These are phyloP conservation scores for Eulithis prunata DNA, from an alignment of 2,888 invertebrate species.

Conservation along the genomic window DNA sequence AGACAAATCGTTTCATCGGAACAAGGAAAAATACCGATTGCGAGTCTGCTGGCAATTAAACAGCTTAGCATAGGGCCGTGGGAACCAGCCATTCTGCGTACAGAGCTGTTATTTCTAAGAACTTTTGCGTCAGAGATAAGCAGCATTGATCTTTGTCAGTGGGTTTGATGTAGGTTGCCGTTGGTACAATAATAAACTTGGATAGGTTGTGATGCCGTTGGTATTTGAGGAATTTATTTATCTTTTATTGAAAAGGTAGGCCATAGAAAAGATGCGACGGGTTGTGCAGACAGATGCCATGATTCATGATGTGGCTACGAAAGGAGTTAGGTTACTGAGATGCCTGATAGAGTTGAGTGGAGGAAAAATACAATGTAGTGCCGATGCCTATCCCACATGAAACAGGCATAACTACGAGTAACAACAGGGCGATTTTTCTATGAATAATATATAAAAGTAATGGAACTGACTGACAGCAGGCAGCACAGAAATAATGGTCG, in stretches of 20 bases:
- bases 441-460: too few relatives aligned
- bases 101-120: conserved; percentile 53
- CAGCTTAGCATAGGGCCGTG: conserved; percentile 55
- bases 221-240: too few relatives aligned
- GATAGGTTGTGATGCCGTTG: conserved; percentile 2
- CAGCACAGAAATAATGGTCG: too few relatives aligned
- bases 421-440: too few relatives aligned
- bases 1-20: conserved; percentile 15
- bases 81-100: conserved; percentile 59
- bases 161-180: conserved; percentile 4
- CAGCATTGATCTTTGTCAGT: conserved; percentile 29
- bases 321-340: neutral
- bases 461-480: too few relatives aligned
- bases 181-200: conserved; percentile 12
- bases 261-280: too few relatives aligned
- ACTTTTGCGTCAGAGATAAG: conserved; percentile 44
- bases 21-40: conserved; percentile 40
- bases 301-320: neutral
- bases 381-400: too few relatives aligned
- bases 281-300: too few relatives aligned
- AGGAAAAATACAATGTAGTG: too few relatives aligned
- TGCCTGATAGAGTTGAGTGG: too few relatives aligned
- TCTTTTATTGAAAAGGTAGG: too few relatives aligned
- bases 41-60: conserved; percentile 36
- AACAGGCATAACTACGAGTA: too few relatives aligned